phyloP scores from a whole-genome alignment of 1,140 invertebrate genomes.

The Samia ricini region DNA sequence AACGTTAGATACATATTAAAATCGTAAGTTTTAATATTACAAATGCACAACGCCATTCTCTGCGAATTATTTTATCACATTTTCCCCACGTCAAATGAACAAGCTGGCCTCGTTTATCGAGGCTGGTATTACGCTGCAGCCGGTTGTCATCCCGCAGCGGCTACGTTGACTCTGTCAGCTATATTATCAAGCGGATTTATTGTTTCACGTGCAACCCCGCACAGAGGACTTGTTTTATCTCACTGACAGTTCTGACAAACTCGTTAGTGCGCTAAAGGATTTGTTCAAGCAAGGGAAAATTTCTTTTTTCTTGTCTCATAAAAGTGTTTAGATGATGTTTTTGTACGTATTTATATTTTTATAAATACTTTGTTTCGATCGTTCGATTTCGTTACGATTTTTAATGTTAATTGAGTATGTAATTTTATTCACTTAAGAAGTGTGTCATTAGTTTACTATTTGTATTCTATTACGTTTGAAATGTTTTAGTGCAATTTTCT shows the following conservation, averaged over 20 bases:
- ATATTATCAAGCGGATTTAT: slow-evolving; percentile 26
- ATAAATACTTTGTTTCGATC: too few relatives aligned
- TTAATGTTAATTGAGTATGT: too few relatives aligned
- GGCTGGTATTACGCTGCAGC: not conserved
- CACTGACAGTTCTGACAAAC: slow-evolving; percentile 7
- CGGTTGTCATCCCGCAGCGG: slow-evolving; percentile 11
- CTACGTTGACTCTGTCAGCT: slow-evolving; percentile 14
- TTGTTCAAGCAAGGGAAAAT: not conserved
- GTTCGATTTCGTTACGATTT: too few relatives aligned
- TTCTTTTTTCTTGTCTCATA: not conserved
- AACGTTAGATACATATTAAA: not conserved
- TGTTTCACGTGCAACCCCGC: slow-evolving; percentile 11
- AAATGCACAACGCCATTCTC: not conserved
- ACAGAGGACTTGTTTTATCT: slow-evolving; percentile 16
- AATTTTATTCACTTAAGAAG: too few relatives aligned
- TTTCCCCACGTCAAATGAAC: not conserved
- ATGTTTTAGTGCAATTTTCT: too few relatives aligned
- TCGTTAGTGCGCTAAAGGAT: not conserved
- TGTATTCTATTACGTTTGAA: too few relatives aligned
- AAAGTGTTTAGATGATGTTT: not conserved
- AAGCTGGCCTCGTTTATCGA: not conserved
- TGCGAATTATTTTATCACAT: not conserved
- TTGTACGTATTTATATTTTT: not conserved
- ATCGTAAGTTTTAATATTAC: not conserved
- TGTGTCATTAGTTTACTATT: too few relatives aligned